Evolutionary conservation across 2,888 invertebrate genomes (phyloP).

Genomic region (Acanthosepion pharaonis): DNA sequence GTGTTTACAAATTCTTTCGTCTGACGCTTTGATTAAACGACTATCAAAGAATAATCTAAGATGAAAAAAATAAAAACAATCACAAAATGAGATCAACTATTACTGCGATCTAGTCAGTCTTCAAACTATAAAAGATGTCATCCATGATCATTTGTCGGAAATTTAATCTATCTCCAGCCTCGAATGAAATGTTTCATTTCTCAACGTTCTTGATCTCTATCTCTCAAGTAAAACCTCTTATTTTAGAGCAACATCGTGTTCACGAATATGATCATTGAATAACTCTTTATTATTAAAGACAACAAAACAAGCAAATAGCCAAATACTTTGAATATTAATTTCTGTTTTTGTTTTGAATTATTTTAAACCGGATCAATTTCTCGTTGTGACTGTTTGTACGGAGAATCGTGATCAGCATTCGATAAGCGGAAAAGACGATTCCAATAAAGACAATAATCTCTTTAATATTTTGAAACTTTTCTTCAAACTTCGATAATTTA

Average conservation of each 20-base stretch:
- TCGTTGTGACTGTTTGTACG: not conserved
- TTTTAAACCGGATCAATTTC: not conserved
- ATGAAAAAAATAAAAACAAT: too few relatives aligned
- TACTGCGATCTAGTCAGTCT: not conserved
- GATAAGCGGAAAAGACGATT: not conserved
- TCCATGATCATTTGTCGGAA: not conserved
- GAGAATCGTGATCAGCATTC: not conserved
- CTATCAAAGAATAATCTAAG: too few relatives aligned
- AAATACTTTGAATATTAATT: not conserved
- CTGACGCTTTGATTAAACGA: too few relatives aligned
- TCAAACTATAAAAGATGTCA: not conserved
- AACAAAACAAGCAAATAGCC: not conserved
- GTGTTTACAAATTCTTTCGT: too few relatives aligned
- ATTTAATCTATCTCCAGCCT: not conserved
- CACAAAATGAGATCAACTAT: not conserved
- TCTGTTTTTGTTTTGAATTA: not conserved
- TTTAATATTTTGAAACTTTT: not conserved
- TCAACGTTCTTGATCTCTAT: not conserved
- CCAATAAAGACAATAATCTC: not conserved
- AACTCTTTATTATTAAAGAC: not conserved
- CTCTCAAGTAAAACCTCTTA: not conserved
- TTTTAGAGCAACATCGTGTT: not conserved
- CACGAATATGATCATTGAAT: not conserved
- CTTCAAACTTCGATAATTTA: not conserved
- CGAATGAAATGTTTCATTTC: not conserved